phyloP scores from a whole-genome alignment of 2,797 vertebrate genomes.

The Natrix natrix region DNA sequence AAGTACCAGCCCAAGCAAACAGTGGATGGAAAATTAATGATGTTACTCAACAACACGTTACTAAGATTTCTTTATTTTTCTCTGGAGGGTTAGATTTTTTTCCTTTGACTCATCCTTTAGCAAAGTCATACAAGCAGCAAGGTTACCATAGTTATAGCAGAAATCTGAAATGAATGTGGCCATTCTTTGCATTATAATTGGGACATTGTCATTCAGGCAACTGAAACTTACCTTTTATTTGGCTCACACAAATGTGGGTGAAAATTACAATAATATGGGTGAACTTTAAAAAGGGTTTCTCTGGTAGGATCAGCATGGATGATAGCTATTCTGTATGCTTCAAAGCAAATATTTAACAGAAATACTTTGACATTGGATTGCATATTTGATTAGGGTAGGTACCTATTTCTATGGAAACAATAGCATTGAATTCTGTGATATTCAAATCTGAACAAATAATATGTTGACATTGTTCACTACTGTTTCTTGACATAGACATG shows the following conservation, averaged over 20 bases:
- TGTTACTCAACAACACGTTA: slow-evolving; percentile 4
- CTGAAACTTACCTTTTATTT: neutral
- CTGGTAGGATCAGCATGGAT: neutral
- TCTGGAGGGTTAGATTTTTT: neutral
- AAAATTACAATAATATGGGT: neutral
- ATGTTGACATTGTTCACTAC: neutral
- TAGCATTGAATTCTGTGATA: neutral
- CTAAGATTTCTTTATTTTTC: slow-evolving; percentile 6
- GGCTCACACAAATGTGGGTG: neutral
- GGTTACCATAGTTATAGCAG: slow-evolving; percentile 4
- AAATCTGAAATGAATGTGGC: neutral
- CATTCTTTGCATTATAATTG: neutral
- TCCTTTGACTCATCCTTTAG: neutral
- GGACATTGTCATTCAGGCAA: slow-evolving; percentile 17
- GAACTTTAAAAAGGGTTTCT: neutral
- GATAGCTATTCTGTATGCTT: neutral
- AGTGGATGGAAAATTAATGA: slow-evolving; percentile 30
- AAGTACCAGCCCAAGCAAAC: slow-evolving; percentile 36
- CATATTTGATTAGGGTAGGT: neutral
- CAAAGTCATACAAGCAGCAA: slow-evolving; percentile 6
- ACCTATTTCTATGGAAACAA: neutral
- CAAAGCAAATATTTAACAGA: neutral
- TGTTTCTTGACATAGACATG: neutral
- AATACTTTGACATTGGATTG: neutral
- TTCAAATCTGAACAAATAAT: neutral